A percentile compares a stretch with the other conserved stretches of the same genome.
These are phyloP conservation scores for Enteromius mattozi DNA, from an alignment of 2,797 vertebrate genomes.

Conservation along the genomic window DNA sequence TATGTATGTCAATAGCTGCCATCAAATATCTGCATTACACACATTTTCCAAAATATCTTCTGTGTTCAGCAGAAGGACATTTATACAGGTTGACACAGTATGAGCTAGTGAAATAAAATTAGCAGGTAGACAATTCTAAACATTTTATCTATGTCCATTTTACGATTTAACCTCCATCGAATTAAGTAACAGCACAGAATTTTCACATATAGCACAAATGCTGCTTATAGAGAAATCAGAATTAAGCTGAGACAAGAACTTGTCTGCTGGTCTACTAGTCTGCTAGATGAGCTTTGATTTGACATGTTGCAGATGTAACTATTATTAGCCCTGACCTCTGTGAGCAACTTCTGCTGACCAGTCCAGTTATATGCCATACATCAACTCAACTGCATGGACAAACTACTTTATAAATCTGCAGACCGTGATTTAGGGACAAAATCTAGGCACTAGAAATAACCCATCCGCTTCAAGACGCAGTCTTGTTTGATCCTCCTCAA, in stretches of 20 bases:
- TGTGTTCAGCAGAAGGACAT: background rate
- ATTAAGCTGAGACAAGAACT: constrained; percentile 32
- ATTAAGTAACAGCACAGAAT: background rate
- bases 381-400: constrained; percentile 49
- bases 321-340: constrained; percentile 70
- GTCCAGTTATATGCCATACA: constrained; percentile 56
- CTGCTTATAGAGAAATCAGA: background rate
- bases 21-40: background rate
- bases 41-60: background rate
- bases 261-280: constrained; percentile 46
- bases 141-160: background rate
- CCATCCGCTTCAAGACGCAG: background rate
- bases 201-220: background rate
- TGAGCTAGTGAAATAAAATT: background rate
- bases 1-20: background rate
- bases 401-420: constrained; percentile 33
- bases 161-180: background rate
- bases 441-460: background rate
- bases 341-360: constrained; percentile 56
- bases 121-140: background rate
- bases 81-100: background rate
- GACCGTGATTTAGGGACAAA: background rate
- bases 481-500: constrained; percentile 2
- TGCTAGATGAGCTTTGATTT: constrained; percentile 54
- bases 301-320: constrained; percentile 64